Evolutionary conservation across 1,140 invertebrate species (phyloP), one percentile per base, ranked within the genome.

Genomic region (Matsumurasca onukii): DNA sequence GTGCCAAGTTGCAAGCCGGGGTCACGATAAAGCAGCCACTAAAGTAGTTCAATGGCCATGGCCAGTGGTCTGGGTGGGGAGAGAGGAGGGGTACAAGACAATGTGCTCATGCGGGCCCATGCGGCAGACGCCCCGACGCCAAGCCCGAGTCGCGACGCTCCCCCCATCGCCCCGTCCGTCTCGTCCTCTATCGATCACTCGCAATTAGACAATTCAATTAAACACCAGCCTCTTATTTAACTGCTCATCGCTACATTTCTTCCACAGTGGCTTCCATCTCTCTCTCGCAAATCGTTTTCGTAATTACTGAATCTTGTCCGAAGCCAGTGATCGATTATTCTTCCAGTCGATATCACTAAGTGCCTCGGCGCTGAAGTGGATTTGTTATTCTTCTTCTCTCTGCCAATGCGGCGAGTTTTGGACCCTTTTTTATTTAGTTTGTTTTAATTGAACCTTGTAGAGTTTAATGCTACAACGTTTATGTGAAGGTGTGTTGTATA

Each of bases 291-390:
- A 5, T 5, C 34, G 5, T 17, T 5, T 39, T 17, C 5, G 20
- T 52, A 52, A 52, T 52, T 52, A 52, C 49, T n/a, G 49, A 52
- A 52, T 52, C 49, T 52, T 52, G 49, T 52, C 49, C 22, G 49
- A 52, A 52, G 3, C 20, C 49, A 20, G 49, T 52, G 22, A 52
- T 52, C 49, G 55, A 59, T 59, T 59, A 13, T 29, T n/a, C 55
- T 59, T 59, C 55, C 55, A 59, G 22, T 27, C 55, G 15, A 59
- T 59, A 59, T 59, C 55, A 29, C 55, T 59, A 59, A 59, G 25
- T 25, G 55, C 2, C 24, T 27, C 17, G 34, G 5, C 5, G 5
- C 17, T 17, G 34, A 5, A 39, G 34, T 9, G 5, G 5, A 5
- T 17, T 39, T 39, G 34, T 39, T 39, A 39, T 39, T 39, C 17